A percentile compares a stretch with the other conserved stretches of the same genome.
Evolutionary conservation across 1,140 invertebrate genomes (phyloP).

Genomic region (Ceratina japonica): DNA sequence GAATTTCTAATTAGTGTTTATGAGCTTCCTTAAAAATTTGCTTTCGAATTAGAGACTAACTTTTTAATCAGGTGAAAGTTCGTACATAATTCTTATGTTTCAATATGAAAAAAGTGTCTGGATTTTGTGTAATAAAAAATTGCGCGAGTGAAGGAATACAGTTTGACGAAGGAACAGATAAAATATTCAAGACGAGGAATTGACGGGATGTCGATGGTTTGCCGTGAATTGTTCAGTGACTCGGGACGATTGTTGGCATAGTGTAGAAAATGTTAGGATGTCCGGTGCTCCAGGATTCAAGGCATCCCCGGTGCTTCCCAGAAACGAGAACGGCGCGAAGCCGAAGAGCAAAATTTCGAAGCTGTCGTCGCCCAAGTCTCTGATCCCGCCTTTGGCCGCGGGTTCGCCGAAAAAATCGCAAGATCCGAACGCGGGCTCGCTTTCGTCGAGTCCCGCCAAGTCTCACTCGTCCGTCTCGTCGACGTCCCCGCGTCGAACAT

Average conservation of each 20-base stretch:
- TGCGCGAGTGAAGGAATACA: not conserved
- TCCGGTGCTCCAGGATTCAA: conserved; percentile 65
- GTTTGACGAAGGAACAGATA: not conserved
- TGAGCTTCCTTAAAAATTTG: too few species aligned
- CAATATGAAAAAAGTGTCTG: too few species aligned
- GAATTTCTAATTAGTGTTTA: too few species aligned
- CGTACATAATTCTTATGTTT: too few species aligned
- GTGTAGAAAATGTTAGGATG: conserved; percentile 54
- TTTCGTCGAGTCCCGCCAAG: conserved; percentile 25
- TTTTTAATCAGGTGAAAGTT: too few species aligned
- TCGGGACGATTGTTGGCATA: not conserved
- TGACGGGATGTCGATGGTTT: not conserved
- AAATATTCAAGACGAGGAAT: not conserved
- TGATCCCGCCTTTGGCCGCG: conserved; percentile 20
- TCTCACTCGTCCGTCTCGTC: conserved; percentile 25
- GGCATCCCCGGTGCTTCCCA: conserved; percentile 48
- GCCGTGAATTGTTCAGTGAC: not conserved
- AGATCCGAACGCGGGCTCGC: conserved; percentile 44
- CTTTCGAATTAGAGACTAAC: too few species aligned
- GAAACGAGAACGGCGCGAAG: conserved; percentile 62
- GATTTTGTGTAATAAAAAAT: not conserved
- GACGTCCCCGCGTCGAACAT: conserved; percentile 33
- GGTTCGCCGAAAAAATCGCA: conserved; percentile 40
- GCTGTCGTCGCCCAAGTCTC: conserved; percentile 56
- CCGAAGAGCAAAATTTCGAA: conserved; percentile 66